Conservation (phyloP, 2,888 invertebrate species). For the Papilio protenor region DNA sequence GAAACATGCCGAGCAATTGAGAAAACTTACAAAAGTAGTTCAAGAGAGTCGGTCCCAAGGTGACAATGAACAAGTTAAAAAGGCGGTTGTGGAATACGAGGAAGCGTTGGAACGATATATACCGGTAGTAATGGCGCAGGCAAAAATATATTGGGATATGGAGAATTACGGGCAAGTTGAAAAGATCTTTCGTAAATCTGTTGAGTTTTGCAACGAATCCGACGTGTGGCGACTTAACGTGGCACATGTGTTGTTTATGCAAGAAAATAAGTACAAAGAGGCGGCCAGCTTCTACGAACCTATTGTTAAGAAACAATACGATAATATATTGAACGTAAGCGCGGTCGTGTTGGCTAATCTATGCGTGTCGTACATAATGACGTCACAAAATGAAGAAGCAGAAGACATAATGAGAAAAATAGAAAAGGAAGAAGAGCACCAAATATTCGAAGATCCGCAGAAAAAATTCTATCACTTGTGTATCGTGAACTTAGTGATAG, state of each 20-base stretch:
- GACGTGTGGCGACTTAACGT: slow-evolving; percentile 99
- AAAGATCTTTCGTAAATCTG: slow-evolving; percentile 97
- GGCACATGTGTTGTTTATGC: slow-evolving; percentile 99
- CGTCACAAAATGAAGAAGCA: slow-evolving; percentile 98
- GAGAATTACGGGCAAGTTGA: slow-evolving; percentile 98
- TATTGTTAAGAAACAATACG: slow-evolving; percentile 96
- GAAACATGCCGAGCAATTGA: slow-evolving; percentile 93
- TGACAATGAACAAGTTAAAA: slow-evolving; percentile 95
- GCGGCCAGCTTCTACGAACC: slow-evolving; percentile 99
- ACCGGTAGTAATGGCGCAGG: slow-evolving; percentile 99
- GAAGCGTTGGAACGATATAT: slow-evolving; percentile 96
- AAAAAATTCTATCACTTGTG: slow-evolving; percentile 98
- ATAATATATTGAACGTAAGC: slow-evolving; percentile 96
- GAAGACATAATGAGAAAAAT: slow-evolving; percentile 99
- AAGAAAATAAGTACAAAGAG: slow-evolving; percentile 99
- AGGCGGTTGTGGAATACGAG: slow-evolving; percentile 96
- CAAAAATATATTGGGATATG: slow-evolving; percentile 99
- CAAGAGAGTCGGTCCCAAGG: slow-evolving; percentile 95
- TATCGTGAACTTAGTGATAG: slow-evolving; percentile 99
- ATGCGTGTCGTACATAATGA: slow-evolving; percentile 99
- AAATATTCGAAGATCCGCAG: slow-evolving; percentile 96
- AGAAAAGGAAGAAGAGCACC: slow-evolving; percentile 98
- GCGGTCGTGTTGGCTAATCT: slow-evolving; percentile 99
- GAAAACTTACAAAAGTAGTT: slow-evolving; percentile 96
- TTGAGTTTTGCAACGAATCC: slow-evolving; percentile 99